Evolutionary conservation across 2,113 vertebrate species (phyloP).

Genomic region (Willisornis vidua): DNA sequence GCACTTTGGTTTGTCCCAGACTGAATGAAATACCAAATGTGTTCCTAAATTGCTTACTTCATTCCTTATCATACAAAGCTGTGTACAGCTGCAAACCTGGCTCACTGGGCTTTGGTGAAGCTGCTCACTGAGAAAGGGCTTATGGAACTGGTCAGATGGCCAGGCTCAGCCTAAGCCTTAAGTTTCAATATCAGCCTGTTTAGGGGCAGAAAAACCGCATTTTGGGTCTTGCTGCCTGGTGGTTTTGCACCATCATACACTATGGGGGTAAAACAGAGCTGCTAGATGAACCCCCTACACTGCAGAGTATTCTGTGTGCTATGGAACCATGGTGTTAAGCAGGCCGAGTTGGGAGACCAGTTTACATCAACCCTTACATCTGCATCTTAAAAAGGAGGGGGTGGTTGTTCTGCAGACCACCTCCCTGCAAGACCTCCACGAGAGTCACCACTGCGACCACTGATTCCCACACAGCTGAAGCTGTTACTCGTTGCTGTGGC

Average conservation of each 20-base stretch:
- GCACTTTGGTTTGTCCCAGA: neutral
- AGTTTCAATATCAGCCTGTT: neutral
- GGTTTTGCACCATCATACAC: neutral
- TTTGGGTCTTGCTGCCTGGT: neutral
- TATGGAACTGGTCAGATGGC: neutral
- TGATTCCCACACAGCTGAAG: accelerated
- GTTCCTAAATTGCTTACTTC: neutral
- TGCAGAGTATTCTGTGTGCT: neutral
- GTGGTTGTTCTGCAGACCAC: neutral
- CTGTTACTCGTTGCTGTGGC: accelerated
- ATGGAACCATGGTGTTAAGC: accelerated
- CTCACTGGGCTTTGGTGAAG: neutral
- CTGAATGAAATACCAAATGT: neutral
- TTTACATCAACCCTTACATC: neutral
- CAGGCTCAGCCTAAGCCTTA: neutral
- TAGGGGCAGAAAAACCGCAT: neutral
- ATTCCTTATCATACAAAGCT: neutral
- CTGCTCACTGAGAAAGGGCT: neutral
- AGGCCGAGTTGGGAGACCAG: neutral
- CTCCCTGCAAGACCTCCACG: neutral
- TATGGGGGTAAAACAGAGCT: neutral
- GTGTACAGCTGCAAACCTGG: neutral
- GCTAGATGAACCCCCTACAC: accelerated
- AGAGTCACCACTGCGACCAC: neutral
- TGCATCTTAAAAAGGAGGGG: no score